Evolutionary conservation across 2,888 invertebrate species (phyloP), one percentile per base, ranked within the genome.

Genomic region (Amphipyra tragopoginis): DNA sequence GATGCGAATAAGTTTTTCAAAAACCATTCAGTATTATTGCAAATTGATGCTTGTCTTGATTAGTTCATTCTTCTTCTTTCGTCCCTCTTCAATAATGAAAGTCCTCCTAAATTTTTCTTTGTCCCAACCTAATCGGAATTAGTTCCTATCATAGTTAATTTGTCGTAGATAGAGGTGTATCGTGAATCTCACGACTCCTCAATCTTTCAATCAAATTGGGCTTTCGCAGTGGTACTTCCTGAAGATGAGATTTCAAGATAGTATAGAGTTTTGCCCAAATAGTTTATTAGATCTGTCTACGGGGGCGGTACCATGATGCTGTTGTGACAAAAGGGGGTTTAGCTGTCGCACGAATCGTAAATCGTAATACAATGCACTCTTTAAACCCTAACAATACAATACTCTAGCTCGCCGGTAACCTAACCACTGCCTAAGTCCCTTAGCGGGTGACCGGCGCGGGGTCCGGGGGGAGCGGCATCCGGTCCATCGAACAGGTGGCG

Each of bases 401-500:
- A 42, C 59, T 52, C 54, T 64, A 73, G 67, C 66, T 70, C 70
- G 73, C 79, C 72, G 58, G 75, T 80, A 80, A 79, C 79, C 73
- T 76, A 78, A 82, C 77, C 81, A 66, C 70, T 69, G 75, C 71
- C 82, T 77, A 77, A 70, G 79, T 77, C 79, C 81, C 72, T 68
- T 61, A 33, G 48, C 69, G 71, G 80, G 70, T 51, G 63, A 50
- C 57, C 47, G 68, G 42, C 33, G 59, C 13, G 80, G 65, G 78
- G 81, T 70, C 67, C 78, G 89, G 80, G 89, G 86, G 85, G 80
- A 71, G 86, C 68, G 86, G 90, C 80, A 93, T 94, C 93, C 94
- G 93, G 94, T 92, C 91, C 83, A 79, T 77, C 80, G 89, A 87
- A 92, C 93, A 93, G 93, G 93, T 93, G 93, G 90, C 87, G 86